phyloP scores from a whole-genome alignment of 2,797 vertebrate genomes.

The Lacerta agilis region DNA sequence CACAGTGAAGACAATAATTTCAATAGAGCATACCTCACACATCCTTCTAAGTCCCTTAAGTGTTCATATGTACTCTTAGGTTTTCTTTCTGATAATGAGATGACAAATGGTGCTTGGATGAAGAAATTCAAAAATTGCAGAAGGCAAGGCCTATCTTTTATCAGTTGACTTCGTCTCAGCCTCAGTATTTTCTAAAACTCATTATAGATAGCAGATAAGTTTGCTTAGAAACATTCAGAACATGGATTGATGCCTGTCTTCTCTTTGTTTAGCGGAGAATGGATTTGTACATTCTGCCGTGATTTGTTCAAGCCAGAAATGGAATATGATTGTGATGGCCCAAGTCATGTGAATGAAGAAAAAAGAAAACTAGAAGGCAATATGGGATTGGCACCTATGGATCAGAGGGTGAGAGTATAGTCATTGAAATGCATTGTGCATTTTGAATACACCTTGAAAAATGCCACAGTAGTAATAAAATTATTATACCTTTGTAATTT shows the following conservation, averaged over 20 bases:
- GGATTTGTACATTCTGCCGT: slow-evolving; percentile 85
- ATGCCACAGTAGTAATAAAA: not conserved
- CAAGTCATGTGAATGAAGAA: slow-evolving; percentile 74
- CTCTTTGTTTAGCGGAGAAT: slow-evolving; percentile 77
- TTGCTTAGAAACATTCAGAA: not conserved
- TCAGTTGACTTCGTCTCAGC: not conserved
- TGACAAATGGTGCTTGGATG: not conserved
- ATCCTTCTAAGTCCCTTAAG: not conserved
- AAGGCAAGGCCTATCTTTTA: not conserved
- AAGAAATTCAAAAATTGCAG: not conserved
- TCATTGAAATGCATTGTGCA: not conserved
- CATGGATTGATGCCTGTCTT: not conserved
- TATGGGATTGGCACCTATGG: slow-evolving; percentile 73
- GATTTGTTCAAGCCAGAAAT: slow-evolving; percentile 83
- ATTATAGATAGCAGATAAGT: not conserved
- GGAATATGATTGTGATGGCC: slow-evolving; percentile 82
- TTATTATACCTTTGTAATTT: not conserved
- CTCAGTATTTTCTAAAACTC: not conserved
- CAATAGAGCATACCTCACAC: not conserved
- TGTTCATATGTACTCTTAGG: not conserved
- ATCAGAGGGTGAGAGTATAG: slow-evolving; percentile 78
- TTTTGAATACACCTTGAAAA: not conserved
- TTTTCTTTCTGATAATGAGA: not conserved
- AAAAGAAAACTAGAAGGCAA: slow-evolving; percentile 76
- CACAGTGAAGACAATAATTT: not conserved